Evolutionary conservation across 2,113 vertebrate species (phyloP), one percentile per base, ranked within the genome.

Genomic region (Pithys albifrons): DNA sequence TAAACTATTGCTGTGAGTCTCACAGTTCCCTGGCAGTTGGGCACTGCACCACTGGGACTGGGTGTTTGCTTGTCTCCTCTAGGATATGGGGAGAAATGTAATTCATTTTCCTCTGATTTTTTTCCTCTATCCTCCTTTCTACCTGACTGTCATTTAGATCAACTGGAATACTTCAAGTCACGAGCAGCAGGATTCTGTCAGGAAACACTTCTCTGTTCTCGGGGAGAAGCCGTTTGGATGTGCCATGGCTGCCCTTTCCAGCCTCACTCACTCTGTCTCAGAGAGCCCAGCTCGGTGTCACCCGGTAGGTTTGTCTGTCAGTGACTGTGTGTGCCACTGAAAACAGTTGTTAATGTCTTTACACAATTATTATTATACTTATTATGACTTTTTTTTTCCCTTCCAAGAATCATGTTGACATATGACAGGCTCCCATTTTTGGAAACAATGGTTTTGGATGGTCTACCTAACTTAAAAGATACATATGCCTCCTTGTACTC

Each of bases 391-490:
- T 74, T 62, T 62, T 82, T 91, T 75, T 66, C 27, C 73, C 41
- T 95, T 90, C 64, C 77, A 95, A 98, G 98, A 94, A 94, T 97
- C 96, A 52, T 82, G 86, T 91, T 86, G 75, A 85, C 37, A 22
- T 93, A 93, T 92, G 95, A 96, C 96, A 96, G 95, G 82, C 91
- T 95, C 92, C 88, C 87, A 12, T 75, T 93, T 81, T 91, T 95
- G 93, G 93, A 97, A 95, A 96, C 85, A 95, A 98, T 98, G 98
- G 97, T 98, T 97, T 97, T 97, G 92, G 96, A 97, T 82, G 94
- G 71, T 39, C 73, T 96, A 24, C 96, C 97, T 80, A 96, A 96
- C 62, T 90, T 98, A 65, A 97, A 97, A 94, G 97, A 97, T 62
- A 97, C 97, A 46, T 96, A 88, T 96, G 93, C 96, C 94, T 98